Conservation (phyloP, 2,888 invertebrate species). For the Notodonta dromedarius region DNA sequence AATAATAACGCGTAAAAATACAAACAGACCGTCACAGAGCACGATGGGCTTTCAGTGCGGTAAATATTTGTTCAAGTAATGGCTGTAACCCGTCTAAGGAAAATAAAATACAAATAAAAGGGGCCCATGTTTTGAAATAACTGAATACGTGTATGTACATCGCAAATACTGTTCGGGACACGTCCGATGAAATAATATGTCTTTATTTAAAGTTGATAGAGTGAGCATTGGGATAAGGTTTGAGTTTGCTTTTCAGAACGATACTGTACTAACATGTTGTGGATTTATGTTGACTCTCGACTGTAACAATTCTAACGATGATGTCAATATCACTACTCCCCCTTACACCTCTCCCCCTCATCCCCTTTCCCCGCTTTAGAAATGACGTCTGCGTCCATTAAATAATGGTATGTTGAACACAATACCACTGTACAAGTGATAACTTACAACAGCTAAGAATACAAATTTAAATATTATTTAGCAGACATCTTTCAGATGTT, state of each 20-base stretch:
- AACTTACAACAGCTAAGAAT: too few relatives aligned
- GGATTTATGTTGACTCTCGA: too few relatives aligned
- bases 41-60: slow-evolving; percentile 57
- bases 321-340: too few relatives aligned
- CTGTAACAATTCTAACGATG: too few relatives aligned
- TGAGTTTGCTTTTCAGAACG: not conserved
- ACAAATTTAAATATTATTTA: too few relatives aligned
- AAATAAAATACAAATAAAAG: slow-evolving; percentile 57
- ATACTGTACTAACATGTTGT: not conserved
- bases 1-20: slow-evolving; percentile 51
- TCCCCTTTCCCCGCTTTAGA: too few relatives aligned
- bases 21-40: slow-evolving; percentile 41
- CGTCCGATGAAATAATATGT: slow-evolving; percentile 21
- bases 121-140: slow-evolving; percentile 48
- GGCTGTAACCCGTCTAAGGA: slow-evolving; percentile 51
- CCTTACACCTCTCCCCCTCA: too few relatives aligned
- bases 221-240: not conserved
- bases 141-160: slow-evolving; percentile 35
- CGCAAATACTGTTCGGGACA: slow-evolving; percentile 36
- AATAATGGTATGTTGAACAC: too few relatives aligned
- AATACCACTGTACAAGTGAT: too few relatives aligned
- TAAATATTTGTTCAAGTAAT: slow-evolving; percentile 71
- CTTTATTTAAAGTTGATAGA: slow-evolving; percentile 7
- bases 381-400: too few relatives aligned
- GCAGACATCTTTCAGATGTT: too few relatives aligned